Base-by-base conservation (phyloP, 2,888 invertebrate genomes). In the Periphyllus acericola region DNA sequence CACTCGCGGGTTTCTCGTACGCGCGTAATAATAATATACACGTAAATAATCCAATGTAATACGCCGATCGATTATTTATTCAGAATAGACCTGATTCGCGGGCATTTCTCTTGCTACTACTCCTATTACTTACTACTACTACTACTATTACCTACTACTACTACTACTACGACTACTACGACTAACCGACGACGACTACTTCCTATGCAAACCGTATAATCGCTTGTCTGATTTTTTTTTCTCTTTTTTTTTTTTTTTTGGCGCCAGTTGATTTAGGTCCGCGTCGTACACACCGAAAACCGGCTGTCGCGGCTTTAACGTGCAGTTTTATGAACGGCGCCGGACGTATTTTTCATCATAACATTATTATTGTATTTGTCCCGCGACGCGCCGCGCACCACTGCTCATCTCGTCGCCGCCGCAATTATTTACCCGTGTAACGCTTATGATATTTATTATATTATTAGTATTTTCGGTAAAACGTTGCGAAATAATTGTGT, bases 201-300 rank as follows among this genome's bases (percentile, higher is more conserved):
- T 60, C 21, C 60, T 60, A 60, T 32, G 36, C 46, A 78, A 76
- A 60, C 68, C 78, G 84, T 85, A n/a, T n/a, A 85, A 76, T 78
- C 60, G 84, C 14, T 40, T 68, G 76, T 78, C 75, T 21, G 29
- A 40, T 78, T 36, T 55, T 81, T 36, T 80, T 80, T 60, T 55
- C 36, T 40, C 68, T 36, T 55, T 81, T 36, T 80, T 80, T 60
- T 55, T 36, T 40, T 40, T 83, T 66, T 76, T 78, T 76, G 85
- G 85, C 85, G 85, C 85, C 85, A 46, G 32, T 76, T 66, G 84
- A 76, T 84, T 84, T 60, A 76, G 66, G 66, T 75, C n/a, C 36
- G 32, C 55, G 60, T 14, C 52, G 76, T 66, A 46, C 60, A 55
- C 55, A 21, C 68, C 40, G 40, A 52, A 25, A 83, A 83, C 71